Base-by-base conservation (phyloP, 2,113 vertebrate species). In the Forbesichthys agassizii region DNA sequence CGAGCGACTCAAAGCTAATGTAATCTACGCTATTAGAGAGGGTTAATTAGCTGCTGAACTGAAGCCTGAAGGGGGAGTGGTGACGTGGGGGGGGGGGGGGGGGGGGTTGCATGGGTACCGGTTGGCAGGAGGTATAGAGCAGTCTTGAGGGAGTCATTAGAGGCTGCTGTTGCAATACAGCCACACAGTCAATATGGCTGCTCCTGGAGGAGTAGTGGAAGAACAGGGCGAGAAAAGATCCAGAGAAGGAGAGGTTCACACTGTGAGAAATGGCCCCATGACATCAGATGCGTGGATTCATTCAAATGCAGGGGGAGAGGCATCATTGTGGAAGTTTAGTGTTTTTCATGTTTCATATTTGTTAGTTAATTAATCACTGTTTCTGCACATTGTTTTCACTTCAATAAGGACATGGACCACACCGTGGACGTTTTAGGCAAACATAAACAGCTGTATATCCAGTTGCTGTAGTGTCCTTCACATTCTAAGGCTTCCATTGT, bases 1-100 rank as follows among this genome's bases (percentile, higher is more conserved):
- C 76, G 84, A 89, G 85, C 80, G 5, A 85, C 91, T 92, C 91
- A 93, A 93, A 92, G 92, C 91, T 92, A 93, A 94, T 93, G 91
- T 93, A 93, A 93, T 93, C 91, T 93, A 91, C 86, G 91, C 92
- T 92, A 92, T 94, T 93, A 93, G 90, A 92, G 92, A 82, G 91
- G 92, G 92, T 94, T 93, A 93, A 94, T 94, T 93, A 92, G 92
- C 85, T 90, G 88, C 90, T 91, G 91, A 92, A 89, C 89, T 89
- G 88, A 86, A 88, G 86, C 86, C 81, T 88, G 88, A 88, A 88
- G 87, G 89, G 82, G 83, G 87, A 66, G 75, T 81, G 73, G 74
- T 64, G 71, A 86, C 78, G 33, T n/a, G 56, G 49, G 49, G 36
- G 20, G 14, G 20, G 14, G 18, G 18, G 27, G n/a, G 47, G 27